Percentiles rank a stretch among this genome's conserved stretches.
These are phyloP conservation scores for Turnix velox DNA, from an alignment of 2,113 vertebrate species.

Conservation along the genomic window DNA sequence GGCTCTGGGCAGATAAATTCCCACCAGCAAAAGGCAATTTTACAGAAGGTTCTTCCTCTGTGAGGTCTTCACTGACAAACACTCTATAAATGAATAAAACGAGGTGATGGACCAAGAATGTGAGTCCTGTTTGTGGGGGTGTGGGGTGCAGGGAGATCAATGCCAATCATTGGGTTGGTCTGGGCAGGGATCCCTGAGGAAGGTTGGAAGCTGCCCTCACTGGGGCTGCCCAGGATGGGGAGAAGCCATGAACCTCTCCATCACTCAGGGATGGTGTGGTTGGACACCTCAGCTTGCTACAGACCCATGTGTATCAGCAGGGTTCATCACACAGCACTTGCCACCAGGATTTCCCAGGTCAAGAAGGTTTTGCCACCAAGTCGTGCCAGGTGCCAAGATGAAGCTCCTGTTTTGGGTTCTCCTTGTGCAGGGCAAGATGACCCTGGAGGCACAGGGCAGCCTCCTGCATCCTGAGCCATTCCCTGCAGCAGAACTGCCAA, in stretches of 20 bases:
- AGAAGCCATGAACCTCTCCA: neutral
- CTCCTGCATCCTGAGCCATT: neutral
- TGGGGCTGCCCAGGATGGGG: neutral
- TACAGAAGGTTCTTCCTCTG: neutral
- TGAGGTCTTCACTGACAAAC: neutral
- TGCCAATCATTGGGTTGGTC: neutral
- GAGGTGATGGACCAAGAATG: accelerated
- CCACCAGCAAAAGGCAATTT: neutral
- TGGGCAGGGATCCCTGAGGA: neutral
- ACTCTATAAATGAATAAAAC: neutral
- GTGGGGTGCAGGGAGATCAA: accelerated
- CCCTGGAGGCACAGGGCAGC: neutral
- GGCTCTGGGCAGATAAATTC: neutral
- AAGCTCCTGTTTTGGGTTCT: neutral
- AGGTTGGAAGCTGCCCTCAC: no score
- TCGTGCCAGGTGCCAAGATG: accelerated
- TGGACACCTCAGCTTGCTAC: neutral
- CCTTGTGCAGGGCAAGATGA: neutral
- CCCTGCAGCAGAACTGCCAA: constrained; percentile 53
- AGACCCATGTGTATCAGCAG: accelerated
- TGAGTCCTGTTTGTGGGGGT: accelerated
- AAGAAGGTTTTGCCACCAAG: neutral
- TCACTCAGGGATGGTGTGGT: accelerated
- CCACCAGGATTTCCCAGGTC: neutral
- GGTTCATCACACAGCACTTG: neutral